Percentiles rank a stretch among this genome's conserved stretches.
These are phyloP conservation scores for Ceratina australensis DNA, from an alignment of 1,140 invertebrate genomes.

Conservation along the genomic window DNA sequence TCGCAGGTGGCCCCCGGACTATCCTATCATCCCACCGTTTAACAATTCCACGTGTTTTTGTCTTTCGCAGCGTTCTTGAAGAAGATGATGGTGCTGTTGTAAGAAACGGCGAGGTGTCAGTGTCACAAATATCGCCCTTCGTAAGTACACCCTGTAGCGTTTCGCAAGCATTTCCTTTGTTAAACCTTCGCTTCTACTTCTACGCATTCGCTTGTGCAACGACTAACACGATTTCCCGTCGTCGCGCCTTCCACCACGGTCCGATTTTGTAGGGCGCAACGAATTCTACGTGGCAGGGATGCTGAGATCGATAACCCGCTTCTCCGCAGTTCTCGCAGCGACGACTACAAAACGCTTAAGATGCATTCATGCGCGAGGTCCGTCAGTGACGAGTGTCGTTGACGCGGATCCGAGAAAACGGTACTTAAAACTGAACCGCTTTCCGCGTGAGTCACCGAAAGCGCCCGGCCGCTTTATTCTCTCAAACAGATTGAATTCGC, in stretches of 20 bases:
- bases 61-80: conserved; percentile 87
- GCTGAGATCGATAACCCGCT: conserved; percentile 76
- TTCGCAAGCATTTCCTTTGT: conserved; percentile 2
- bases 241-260: conserved; percentile 41
- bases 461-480: too few species aligned
- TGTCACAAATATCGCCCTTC: conserved; percentile 64
- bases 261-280: conserved; percentile 69
- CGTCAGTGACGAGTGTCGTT: conserved; percentile 23
- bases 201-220: conserved; percentile 24
- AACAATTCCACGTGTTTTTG: conserved; percentile 66
- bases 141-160: conserved; percentile 74
- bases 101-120: conserved; percentile 70
- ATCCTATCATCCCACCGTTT: conserved; percentile 20
- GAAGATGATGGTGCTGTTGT: conserved; percentile 82
- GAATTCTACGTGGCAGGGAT: conserved; percentile 70
- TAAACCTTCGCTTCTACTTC: conserved; percentile 4
- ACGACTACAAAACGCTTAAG: conserved; percentile 55
- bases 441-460: too few species aligned
- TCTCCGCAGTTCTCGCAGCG: conserved; percentile 56
- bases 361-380: conserved; percentile 34
- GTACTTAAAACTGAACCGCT: background rate
- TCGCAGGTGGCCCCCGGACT: background rate
- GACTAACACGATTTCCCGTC: conserved; percentile 65
- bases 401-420: background rate
- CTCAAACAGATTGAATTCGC: too few species aligned